phyloP scores from a whole-genome alignment of 2,888 invertebrate species.

The Coelogynopora nodosa region DNA sequence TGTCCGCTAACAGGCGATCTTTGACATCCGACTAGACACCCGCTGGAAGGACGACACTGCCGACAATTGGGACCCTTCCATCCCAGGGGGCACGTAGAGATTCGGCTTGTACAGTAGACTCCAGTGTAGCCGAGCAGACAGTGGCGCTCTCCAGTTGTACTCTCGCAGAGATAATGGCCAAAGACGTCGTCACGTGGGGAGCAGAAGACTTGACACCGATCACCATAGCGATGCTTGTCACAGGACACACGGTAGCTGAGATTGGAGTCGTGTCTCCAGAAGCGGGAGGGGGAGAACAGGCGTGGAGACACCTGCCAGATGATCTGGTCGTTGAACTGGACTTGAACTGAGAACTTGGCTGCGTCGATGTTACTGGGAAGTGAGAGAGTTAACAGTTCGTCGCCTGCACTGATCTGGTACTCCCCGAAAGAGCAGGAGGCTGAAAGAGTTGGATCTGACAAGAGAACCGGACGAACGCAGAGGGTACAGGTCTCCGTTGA shows the following conservation, averaged over 20 bases:
- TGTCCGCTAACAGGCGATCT: not conserved
- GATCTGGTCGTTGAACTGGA: not conserved
- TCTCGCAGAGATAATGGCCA: not conserved
- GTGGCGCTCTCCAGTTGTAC: not conserved
- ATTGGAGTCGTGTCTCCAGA: not conserved
- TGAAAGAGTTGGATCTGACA: not conserved
- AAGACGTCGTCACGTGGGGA: not conserved
- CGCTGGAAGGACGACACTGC: not conserved
- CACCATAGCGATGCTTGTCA: not conserved
- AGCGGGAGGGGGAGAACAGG: not conserved
- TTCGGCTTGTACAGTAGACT: not conserved
- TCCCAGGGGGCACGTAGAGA: no score
- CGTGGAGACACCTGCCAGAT: not conserved
- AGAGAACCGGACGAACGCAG: not conserved
- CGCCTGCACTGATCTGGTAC: not conserved
- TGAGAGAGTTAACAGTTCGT: not conserved
- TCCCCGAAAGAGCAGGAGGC: not conserved
- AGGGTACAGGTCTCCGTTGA: not conserved
- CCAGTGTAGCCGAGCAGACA: not conserved
- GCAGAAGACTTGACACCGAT: not conserved
- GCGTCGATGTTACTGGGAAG: not conserved
- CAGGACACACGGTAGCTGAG: not conserved
- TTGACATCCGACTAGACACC: not conserved
- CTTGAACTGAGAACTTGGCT: not conserved
- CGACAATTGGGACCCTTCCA: no score